phyloP scores from a whole-genome alignment of 2,797 vertebrate genomes.

The Calcarius lapponicus region DNA sequence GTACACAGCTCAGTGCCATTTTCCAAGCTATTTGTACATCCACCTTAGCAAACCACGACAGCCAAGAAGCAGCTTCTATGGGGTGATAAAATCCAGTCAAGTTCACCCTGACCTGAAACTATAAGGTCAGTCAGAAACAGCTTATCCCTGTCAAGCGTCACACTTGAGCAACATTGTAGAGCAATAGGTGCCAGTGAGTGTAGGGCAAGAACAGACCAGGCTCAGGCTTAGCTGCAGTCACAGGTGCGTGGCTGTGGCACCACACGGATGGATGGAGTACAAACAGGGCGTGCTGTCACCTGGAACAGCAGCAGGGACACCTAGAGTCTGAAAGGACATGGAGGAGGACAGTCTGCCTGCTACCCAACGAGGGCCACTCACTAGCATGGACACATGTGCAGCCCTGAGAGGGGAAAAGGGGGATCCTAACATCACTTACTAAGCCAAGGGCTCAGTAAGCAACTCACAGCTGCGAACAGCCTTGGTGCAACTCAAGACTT shows the following conservation, averaged over 20 bases:
- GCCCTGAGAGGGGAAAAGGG: neutral
- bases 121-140: neutral
- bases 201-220: neutral
- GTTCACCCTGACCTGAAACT: neutral
- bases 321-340: neutral
- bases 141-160: neutral
- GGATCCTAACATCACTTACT: neutral
- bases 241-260: fast-evolving
- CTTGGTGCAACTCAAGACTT: neutral
- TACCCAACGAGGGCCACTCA: fast-evolving
- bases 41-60: neutral
- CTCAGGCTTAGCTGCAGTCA: neutral
- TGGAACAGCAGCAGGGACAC: neutral
- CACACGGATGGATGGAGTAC: neutral
- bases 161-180: fast-evolving
- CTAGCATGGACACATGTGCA: neutral
- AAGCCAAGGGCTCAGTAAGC: fast-evolving
- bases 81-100: neutral
- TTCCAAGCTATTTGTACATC: neutral
- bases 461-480: neutral
- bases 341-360: neutral
- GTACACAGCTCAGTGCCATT: fast-evolving
- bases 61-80: neutral
- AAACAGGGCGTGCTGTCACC: neutral
- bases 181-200: neutral